Base-by-base conservation (phyloP, 2,113 vertebrate species). In the Camelus bactrianus region DNA sequence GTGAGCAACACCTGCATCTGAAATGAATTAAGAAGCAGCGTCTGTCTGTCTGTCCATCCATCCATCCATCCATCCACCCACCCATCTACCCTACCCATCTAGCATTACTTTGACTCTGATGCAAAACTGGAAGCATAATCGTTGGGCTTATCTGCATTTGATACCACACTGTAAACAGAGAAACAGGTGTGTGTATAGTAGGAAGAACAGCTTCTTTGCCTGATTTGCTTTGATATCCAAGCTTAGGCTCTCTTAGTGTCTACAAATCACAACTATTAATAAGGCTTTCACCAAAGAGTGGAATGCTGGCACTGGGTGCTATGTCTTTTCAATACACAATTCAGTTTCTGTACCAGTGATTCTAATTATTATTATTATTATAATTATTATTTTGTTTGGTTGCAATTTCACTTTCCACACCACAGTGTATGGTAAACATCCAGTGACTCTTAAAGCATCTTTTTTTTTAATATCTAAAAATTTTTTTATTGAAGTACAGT, bases 341-440 rank as follows among this genome's bases (percentile, higher is more conserved):
- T 94, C 48, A 79, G 2, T 26, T 46, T 58, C 58, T 46, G 54
- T 50, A 32, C 30, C 75, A 89, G 77, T 10, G 52, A 75, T 86
- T 85, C 67, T 97, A 48, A 89, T 95, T 62, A 84, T 76, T 26
- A 54, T 50, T 54, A 56, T 38, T 54, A 10, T 50, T 54, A 12
- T 77, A 90, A 82, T 91, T 87, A 89, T 89, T 92, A 84, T 65
- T 93, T 76, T 96, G 60, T 91, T 85, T 76, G 54, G 65, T 91
- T 89, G 46, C 11, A 72, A 72, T 76, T 96, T 93, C 22, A 89
- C 86, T 79, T 96, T 76, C 69, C 5, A n/a, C 4, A 70, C 38
- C 22, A 79, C 30, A 82, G 30, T 35, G 15, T 54, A 65, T 82
- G 46, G 28, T 87, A 93, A 76, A 73, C 70, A 65, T 88, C 86